Base-by-base conservation (phyloP, 2,113 vertebrate species). In the Amblyornis subalaris region DNA sequence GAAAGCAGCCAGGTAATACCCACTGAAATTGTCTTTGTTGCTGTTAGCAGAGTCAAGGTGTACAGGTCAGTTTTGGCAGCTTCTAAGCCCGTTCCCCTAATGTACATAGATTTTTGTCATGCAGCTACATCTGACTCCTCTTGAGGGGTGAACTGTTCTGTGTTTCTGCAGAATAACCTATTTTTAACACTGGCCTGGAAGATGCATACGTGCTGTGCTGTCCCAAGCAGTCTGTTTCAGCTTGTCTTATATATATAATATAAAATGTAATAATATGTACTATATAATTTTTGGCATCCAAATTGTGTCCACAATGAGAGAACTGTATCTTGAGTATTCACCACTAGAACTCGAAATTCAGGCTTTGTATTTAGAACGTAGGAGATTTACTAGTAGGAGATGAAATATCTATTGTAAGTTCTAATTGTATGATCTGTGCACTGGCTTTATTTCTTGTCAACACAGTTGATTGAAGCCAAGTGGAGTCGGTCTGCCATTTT, bases 331-430 rank as follows among this genome's bases (percentile, higher is more conserved):
- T 28, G 98, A 99, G 92, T 98, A 99, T 93, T 99, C 36, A 38
- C 99, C 99, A 0, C 96, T 99, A 89, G 97, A 98, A 72, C 97
- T 99, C 76, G 99, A 96, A 95, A 99, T 99, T 93, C 98, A 99
- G 47, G 98, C 99, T 29, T 97, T 99, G 90, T 99, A 99, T 95
- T 99, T 98, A 4, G 99, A 99, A 98, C 99, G 99, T 99, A 91
- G 89, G 78, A 90, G 19, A 14, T 57, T 20, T 44, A 60, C 20
- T 40, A 26, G 20, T n/a, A 48, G 15, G 22, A n/a, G 44, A n/a
- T n/a, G 60, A 84, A 35, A n/a, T 25, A 16, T 10, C 11, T 29
- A 33, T 14, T 45, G 7, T 51, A 84, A 48, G 12, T 65, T 25
- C 48, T 65, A 33, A n/a, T 21, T 61, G 40, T 58, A 36, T 29